These are phyloP conservation scores for Margarornis squamiger DNA, from an alignment of 2,797 vertebrate genomes.

Conservation along the genomic window DNA sequence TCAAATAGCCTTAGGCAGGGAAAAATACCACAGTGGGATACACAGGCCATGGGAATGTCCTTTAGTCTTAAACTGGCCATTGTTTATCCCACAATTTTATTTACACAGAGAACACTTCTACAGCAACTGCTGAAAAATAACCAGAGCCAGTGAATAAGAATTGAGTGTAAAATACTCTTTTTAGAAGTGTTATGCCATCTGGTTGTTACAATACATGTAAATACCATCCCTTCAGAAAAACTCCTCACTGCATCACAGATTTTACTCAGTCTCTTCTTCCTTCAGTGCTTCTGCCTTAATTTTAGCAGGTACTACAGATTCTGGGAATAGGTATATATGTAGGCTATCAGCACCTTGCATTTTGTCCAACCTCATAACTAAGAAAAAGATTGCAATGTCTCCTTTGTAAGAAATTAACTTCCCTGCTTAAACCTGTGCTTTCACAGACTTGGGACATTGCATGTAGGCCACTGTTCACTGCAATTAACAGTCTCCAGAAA, in stretches of 20 bases:
- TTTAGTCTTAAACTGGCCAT: neutral
- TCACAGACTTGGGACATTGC: neutral
- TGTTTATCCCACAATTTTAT: neutral
- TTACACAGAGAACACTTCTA: neutral
- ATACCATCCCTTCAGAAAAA: neutral
- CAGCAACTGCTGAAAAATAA: neutral
- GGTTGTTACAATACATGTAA: neutral
- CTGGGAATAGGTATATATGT: neutral
- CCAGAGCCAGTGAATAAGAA: neutral
- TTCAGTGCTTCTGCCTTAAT: neutral
- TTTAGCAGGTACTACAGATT: neutral
- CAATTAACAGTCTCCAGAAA: neutral
- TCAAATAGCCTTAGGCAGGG: neutral
- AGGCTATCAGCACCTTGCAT: neutral
- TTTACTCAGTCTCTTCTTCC: neutral
- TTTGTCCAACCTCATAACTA: neutral
- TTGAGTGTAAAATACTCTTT: neutral
- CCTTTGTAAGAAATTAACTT: neutral
- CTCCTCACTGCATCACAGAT: fast-evolving
- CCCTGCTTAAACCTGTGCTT: neutral
- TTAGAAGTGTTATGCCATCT: neutral
- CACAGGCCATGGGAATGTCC: slow-evolving; percentile 61
- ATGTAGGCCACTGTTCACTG: neutral
- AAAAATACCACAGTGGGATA: slow-evolving; percentile 20
- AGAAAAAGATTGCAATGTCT: neutral